phyloP scores from a whole-genome alignment of 37 sponge, comb jelly and placozoan species.

The Beroe ovata region DNA sequence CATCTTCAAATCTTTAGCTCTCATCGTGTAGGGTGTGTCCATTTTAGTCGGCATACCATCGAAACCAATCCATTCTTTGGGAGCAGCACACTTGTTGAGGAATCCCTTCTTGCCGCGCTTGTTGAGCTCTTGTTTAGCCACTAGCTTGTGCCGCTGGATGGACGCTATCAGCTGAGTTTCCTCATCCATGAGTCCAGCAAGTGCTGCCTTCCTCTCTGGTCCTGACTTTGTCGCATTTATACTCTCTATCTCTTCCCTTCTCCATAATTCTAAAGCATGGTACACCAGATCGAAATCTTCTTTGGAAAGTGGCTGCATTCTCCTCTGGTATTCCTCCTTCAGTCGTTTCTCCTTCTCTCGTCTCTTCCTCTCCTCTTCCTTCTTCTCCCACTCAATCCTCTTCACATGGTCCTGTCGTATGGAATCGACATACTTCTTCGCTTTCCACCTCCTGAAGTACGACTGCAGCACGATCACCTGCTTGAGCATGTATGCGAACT shows the following conservation, averaged over 20 bases:
- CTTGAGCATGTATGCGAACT: conserved; percentile 72
- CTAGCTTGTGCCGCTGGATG: conserved; percentile 79
- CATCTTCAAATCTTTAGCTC: conserved; percentile 80
- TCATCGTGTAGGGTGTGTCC: conserved; percentile 81
- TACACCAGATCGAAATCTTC: conserved; percentile 94
- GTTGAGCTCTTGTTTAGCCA: conserved; percentile 74
- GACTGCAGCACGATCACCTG: conserved; percentile 85
- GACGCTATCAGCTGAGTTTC: conserved; percentile 94
- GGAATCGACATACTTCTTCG: conserved; percentile 72
- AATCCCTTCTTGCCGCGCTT: conserved; percentile 68
- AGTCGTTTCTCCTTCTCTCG: conserved; percentile 77
- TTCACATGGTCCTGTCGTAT: conserved; percentile 71
- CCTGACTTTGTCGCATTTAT: conserved; percentile 80
- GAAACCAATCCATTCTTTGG: conserved; percentile 82
- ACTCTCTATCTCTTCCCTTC: conserved; percentile 77
- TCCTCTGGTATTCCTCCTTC: conserved; percentile 79
- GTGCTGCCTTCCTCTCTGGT: conserved; percentile 91
- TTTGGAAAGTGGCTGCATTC: conserved; percentile 83
- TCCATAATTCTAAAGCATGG: conserved; percentile 92
- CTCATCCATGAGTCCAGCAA: conserved; percentile 86
- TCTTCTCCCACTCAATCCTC: conserved; percentile 76
- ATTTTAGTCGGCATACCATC: conserved; percentile 83
- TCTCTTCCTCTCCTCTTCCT: conserved; percentile 70
- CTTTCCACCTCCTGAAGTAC: conserved; percentile 83
- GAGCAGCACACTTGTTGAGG: conserved; percentile 77